Evolutionary conservation across 2,113 vertebrate species (phyloP), one percentile per base, ranked within the genome.

Genomic region (Limnothrissa miodon): DNA sequence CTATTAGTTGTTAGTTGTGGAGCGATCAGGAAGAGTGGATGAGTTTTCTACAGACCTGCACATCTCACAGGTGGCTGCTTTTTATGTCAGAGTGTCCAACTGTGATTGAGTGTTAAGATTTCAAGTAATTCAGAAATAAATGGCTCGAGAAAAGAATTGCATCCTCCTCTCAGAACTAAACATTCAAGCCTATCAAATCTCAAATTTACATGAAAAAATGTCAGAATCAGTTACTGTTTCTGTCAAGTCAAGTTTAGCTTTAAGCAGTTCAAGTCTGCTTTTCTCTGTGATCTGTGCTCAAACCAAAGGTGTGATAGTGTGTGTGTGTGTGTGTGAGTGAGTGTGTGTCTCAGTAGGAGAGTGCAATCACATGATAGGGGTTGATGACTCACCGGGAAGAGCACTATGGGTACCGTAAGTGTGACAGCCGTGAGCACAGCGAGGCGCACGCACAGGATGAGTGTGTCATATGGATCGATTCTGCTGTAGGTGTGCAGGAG

Each of bases 361-460:
- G 66, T 33, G 66, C 15, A 17, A 36, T 11, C 15, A 33, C 48
- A 29, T 5, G n/a, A 21, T 7, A 46, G 39, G 53, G 21, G 19
- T 17, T 5, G 51, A 33, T 4, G 78, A 92, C 97, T 96, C 90
- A 99, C 98, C 42, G 98, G 98, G 88, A 99, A 99, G 78, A 99
- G 96, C 36, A 99, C 98, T 0, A 99, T 99, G 62, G 98, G 98
- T 13, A 99, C 98, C 0, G 98, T 99, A 89, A 99, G 97, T 0
- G 97, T 99, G 91, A 99, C 98, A 0, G 98, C 98, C 0, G 93
- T 98, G 87, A 99, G 96, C 89, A 99, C 98, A 0, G 98, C 98
- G 89, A 99, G 95, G 0, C 98, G 96, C 81, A 99, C 98, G 1
- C 98, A 99, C 87, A 99, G 90, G 83, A 99, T 97, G 87, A 99